Evolutionary conservation across 2,888 invertebrate genomes (phyloP), one percentile per base, ranked within the genome.

Genomic region (Idaea aversata): DNA sequence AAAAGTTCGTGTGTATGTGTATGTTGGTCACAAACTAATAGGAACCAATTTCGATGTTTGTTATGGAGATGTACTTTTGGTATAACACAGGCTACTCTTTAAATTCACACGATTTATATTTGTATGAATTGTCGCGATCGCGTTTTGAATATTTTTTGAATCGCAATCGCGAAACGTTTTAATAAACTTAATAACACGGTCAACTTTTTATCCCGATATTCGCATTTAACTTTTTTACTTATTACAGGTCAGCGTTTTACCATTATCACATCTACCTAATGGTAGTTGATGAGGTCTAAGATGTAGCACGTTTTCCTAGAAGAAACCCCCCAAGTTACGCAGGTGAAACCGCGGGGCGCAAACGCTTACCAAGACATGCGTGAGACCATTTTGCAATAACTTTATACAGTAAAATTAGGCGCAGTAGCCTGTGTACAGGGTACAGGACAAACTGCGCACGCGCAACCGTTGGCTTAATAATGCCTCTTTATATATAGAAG

Each of bases 361-460:
- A 64, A 66, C 64, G 57, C 67, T 67, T 70, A 71, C 73, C 72
- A 74, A 75, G 64, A 71, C 68, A 69, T 70, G 70, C 65, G 72
- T 65, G 64, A 75, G 69, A 79, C 74, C 74, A 78, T 73, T 58
- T 72, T 74, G 61, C 59, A 62, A 63, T 64, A 64, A 58, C 36
- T 64, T 63, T 64, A 67, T 64, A 65, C 66, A 66, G 64, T 81
- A 81, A 84, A 80, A 84, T 79, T 78, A 78, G 71, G 80, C 83
- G 80, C 82, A 82, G 82, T 81, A 78, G 79, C 79, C 76, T 74
- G 72, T 15, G 4, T 47, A 10, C 13, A 13, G 72, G 25, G 4
- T 47, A 10, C 13, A 13, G 47, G 47, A 47, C 6, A 5, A 47
- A 13, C 7, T 13, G 47, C 47, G 47, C 47, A 10, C 47, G 10